These are phyloP conservation scores for Heterodera schachtii DNA, from an alignment of 1,140 invertebrate species.

Conservation along the genomic window DNA sequence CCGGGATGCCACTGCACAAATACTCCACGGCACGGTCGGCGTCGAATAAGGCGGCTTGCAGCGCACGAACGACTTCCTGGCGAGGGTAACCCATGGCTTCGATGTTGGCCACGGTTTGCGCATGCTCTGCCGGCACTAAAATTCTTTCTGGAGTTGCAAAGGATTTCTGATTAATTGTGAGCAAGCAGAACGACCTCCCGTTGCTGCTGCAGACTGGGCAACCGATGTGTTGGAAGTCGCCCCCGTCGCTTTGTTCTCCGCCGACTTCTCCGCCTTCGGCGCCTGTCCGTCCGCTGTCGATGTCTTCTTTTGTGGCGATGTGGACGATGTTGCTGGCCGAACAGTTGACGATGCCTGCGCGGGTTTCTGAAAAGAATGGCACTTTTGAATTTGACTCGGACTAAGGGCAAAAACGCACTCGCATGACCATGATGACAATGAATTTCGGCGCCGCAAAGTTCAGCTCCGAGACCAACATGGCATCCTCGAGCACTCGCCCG, in stretches of 20 bases:
- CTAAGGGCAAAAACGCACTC: neutral
- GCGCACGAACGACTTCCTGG: constrained; percentile 73
- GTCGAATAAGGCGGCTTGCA: constrained; percentile 96
- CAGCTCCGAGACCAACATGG: constrained; percentile 39
- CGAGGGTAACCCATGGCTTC: constrained; percentile 92
- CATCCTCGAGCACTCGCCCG: constrained; percentile 60
- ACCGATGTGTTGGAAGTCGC: constrained; percentile 1
- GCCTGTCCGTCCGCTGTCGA: constrained; percentile 18
- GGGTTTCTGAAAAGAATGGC: neutral
- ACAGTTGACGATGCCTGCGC: neutral
- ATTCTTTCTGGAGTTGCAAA: neutral
- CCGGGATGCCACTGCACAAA: constrained; percentile 72
- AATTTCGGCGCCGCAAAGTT: constrained; percentile 52
- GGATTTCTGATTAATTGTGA: neutral
- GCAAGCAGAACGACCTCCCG: too few species aligned
- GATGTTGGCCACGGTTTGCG: constrained; percentile 71
- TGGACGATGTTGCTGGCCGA: constrained; percentile 1
- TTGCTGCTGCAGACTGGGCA: neutral
- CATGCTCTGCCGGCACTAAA: constrained; percentile 54
- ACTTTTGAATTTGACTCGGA: too few species aligned
- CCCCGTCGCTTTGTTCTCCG: constrained; percentile 12
- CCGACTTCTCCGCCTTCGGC: neutral
- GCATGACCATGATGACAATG: constrained; percentile 17
- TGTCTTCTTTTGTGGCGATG: constrained; percentile 24
- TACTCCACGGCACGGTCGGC: constrained; percentile 98